A percentile compares a stretch with the other conserved stretches of the same genome.
Evolutionary conservation across 2,113 vertebrate genomes (phyloP).

Genomic region (Sinocyclocheilus rhinocerous): DNA sequence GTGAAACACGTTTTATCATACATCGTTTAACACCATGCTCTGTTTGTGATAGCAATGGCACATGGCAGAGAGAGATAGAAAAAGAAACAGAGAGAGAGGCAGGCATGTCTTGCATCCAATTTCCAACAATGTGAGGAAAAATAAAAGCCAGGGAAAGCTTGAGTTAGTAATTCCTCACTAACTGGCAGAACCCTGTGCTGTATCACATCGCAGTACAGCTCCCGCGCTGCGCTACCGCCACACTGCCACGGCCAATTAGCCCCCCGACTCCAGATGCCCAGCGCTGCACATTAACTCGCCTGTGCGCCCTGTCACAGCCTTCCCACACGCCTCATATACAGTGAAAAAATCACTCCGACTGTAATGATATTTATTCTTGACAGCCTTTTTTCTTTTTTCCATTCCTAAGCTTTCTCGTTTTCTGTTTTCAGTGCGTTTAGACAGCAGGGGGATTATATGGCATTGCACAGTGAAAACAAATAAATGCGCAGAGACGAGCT

Average conservation of each 20-base stretch:
- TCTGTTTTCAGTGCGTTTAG: conserved; percentile 69
- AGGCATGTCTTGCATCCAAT: background rate
- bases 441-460: conserved; percentile 34
- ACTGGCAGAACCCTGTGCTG: conserved; percentile 56
- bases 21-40: conserved; percentile 65
- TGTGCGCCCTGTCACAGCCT: conserved; percentile 40
- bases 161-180: conserved; percentile 65
- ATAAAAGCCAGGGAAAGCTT: conserved; percentile 60
- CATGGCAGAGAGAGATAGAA: conserved; percentile 27
- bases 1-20: conserved; percentile 53
- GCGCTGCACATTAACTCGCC: conserved; percentile 66
- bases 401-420: conserved; percentile 63
- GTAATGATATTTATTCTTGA: conserved; percentile 83
- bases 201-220: conserved; percentile 53
- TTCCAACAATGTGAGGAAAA: conserved; percentile 36
- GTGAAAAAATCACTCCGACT: conserved; percentile 62
- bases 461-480: conserved; percentile 79
- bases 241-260: conserved; percentile 63
- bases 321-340: conserved; percentile 60
- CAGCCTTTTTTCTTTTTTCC: conserved; percentile 65
- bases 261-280: conserved; percentile 60
- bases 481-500: conserved; percentile 72
- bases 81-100: conserved; percentile 6
- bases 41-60: conserved; percentile 56
- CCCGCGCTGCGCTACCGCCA: background rate